Evolutionary conservation across 2,888 invertebrate species (phyloP), one percentile per base, ranked within the genome.

Genomic region (Thysanoteuthis rhombus): DNA sequence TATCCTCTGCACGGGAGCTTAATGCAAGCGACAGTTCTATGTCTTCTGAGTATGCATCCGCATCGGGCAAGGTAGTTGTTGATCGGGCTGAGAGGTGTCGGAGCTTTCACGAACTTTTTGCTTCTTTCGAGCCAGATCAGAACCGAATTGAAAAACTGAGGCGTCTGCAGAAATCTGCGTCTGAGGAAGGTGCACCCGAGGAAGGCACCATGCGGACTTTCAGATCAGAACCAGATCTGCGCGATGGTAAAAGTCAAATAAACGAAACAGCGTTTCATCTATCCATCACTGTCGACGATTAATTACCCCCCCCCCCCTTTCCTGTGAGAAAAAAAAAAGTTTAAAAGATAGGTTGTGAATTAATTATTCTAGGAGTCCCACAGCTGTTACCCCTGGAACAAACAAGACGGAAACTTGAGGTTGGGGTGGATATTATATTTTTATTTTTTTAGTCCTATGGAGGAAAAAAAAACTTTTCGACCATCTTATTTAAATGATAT

Each of bases 81-180:
- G 93, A 52, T 36, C 52, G 47, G 28, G 93, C 94, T 25, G 95
- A 95, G 92, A 94, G 96, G 93, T 96, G 96, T 91, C 95, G 94
- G 89, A 96, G 96, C 94, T 96, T 96, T 94, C 96, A 96, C 94
- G 96, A 96, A 94, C 95, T 96, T 12, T 94, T 96, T 28, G 95
- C 96, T n/a, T 94, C 95, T 40, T 96, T 96, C 94, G 96, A 96
- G 94, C 93, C 95, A 16, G 94, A 95, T 93, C 95, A 95, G 16
- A 93, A 95, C 58, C 94, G 95, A 25, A 90, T 95, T 22, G 94
- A 94, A 40, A 95, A 94, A 93, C 93, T 95, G 22, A 94, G 93
- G 42, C 94, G 94, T 39, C 94, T 96, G 92, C 93, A 96, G 39
- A 96, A 95, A 93, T 96, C 95, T 94, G 95, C 95, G 0, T 96